phyloP scores from a whole-genome alignment of 2,888 invertebrate species.

The Meliscaeva auricollis region DNA sequence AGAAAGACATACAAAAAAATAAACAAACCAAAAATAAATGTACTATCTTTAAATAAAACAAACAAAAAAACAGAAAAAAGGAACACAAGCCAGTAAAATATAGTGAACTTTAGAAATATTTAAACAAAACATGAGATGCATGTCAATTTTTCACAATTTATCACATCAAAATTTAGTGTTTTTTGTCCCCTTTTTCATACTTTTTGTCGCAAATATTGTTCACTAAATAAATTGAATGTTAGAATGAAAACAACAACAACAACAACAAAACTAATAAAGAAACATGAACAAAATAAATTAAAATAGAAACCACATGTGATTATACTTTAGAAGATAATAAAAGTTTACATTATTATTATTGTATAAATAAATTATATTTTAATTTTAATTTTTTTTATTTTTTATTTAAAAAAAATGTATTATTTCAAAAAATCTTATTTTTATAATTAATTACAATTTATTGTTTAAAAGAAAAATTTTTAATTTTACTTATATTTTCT shows the following conservation, averaged over 20 bases:
- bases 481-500: constrained; percentile 7
- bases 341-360: constrained; percentile 16
- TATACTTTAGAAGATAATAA: constrained; percentile 62
- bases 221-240: constrained; percentile 40
- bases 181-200: neutral
- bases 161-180: constrained; percentile 26
- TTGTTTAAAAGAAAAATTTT: neutral
- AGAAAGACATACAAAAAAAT: constrained; percentile 9
- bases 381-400: constrained; percentile 16
- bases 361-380: constrained; percentile 32
- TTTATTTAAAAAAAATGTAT: neutral
- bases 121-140: constrained; percentile 41
- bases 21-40: neutral
- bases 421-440: constrained; percentile 9
- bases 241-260: constrained; percentile 23
- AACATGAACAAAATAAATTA: constrained; percentile 21
- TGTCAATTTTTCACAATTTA: constrained; percentile 68
- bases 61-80: neutral
- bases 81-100: constrained; percentile 9
- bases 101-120: constrained; percentile 44
- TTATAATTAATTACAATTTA: constrained; percentile 21
- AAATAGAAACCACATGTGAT: constrained; percentile 70
- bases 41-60: neutral
- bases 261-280: neutral
- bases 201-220: constrained; percentile 20